phyloP scores from a whole-genome alignment of 2,797 vertebrate genomes.

The Cheirogaleus major region DNA sequence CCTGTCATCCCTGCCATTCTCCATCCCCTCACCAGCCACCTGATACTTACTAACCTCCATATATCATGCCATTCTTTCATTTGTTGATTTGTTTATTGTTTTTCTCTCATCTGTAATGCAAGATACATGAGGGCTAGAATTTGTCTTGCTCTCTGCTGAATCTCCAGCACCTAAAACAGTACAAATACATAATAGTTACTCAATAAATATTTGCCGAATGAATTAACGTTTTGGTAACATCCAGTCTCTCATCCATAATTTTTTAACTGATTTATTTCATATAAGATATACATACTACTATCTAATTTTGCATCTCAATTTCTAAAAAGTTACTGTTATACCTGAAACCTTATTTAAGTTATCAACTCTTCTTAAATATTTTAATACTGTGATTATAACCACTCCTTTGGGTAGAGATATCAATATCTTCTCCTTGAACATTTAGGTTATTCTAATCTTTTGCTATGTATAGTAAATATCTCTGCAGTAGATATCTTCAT shows the following conservation, averaged over 20 bases:
- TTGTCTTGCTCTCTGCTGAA: not conserved
- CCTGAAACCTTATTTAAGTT: not conserved
- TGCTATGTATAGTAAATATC: not conserved
- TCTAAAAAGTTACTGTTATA: not conserved
- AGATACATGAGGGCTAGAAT: not conserved
- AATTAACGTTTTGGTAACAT: not conserved
- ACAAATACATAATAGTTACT: not conserved
- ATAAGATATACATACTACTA: not conserved
- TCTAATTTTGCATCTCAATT: not conserved
- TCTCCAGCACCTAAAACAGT: not conserved
- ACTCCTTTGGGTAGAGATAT: not conserved
- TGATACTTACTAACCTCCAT: not conserved
- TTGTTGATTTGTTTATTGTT: not conserved
- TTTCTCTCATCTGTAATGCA: not conserved
- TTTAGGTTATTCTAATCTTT: not conserved
- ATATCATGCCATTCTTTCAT: not conserved
- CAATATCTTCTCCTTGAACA: not conserved
- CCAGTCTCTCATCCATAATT: not conserved
- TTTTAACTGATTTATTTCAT: not conserved
- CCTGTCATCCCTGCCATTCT: not conserved
- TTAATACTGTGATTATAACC: not conserved
- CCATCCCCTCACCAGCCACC: not conserved
- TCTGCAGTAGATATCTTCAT: not conserved
- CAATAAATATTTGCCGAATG: not conserved
- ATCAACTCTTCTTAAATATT: not conserved